phyloP scores from a whole-genome alignment of 2,113 vertebrate species.

The Lophius piscatorius region DNA sequence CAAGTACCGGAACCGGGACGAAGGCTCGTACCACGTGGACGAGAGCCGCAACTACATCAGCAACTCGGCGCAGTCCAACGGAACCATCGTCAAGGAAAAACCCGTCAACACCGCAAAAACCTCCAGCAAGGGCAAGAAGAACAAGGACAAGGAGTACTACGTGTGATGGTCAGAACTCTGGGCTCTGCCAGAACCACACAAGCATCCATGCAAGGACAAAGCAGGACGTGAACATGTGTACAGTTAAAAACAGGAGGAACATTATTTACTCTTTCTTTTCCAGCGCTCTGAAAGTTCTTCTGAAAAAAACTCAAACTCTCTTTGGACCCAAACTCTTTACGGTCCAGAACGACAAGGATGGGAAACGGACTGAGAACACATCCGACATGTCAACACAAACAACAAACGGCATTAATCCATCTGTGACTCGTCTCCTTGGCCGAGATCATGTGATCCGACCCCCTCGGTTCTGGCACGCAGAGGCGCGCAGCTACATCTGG shows the following conservation, averaged over 20 bases:
- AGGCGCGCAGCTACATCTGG: slow-evolving; percentile 52
- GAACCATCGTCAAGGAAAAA: slow-evolving; percentile 96
- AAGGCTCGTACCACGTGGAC: slow-evolving; percentile 97
- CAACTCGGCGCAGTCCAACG: slow-evolving; percentile 98
- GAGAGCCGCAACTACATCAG: slow-evolving; percentile 99
- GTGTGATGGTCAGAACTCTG: slow-evolving; percentile 86
- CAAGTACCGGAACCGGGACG: slow-evolving; percentile 98
- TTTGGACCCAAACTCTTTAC: slow-evolving; percentile 85
- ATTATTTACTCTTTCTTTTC: slow-evolving; percentile 86
- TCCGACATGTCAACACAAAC: slow-evolving; percentile 62
- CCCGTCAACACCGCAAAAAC: slow-evolving; percentile 91
- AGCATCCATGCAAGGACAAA: slow-evolving; percentile 58
- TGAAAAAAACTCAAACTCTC: slow-evolving; percentile 85
- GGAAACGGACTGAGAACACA: slow-evolving; percentile 67
- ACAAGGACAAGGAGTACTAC: slow-evolving; percentile 99
- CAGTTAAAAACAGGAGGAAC: slow-evolving; percentile 87
- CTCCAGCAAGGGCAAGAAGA: slow-evolving; percentile 97
- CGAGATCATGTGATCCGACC: slow-evolving; percentile 76
- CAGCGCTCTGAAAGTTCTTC: too few relatives aligned
- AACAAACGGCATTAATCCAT: slow-evolving; percentile 70
- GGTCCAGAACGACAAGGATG: slow-evolving; percentile 51
- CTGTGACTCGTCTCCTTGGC: slow-evolving; percentile 64
- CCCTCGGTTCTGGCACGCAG: slow-evolving; percentile 85
- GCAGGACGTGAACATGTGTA: slow-evolving; percentile 85
- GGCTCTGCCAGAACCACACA: slow-evolving; percentile 49